Conservation (phyloP, 2,113 vertebrate species). For the Rhipidura dahli region DNA sequence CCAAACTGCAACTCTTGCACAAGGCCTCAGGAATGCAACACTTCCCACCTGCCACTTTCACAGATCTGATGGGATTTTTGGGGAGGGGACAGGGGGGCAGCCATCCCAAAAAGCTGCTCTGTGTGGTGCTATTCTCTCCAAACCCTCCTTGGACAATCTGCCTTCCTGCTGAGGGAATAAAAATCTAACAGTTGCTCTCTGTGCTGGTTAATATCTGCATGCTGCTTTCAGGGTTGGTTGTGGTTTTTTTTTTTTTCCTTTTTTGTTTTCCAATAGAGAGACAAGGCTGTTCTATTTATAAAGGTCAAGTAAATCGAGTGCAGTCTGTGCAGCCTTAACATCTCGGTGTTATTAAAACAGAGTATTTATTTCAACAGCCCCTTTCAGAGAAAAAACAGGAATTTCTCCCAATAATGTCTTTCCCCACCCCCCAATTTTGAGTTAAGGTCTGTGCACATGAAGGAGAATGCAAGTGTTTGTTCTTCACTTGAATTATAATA, state of each 20-base stretch:
- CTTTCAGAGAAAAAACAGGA: neutral
- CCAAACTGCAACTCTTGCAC: neutral
- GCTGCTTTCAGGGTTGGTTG: neutral
- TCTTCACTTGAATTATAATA: neutral
- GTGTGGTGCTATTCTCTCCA: neutral
- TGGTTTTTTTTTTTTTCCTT: neutral
- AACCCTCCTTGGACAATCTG: neutral
- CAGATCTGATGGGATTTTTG: neutral
- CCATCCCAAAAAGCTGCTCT: neutral
- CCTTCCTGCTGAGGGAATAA: neutral
- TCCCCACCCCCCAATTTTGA: neutral
- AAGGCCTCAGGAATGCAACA: neutral
- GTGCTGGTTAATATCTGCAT: neutral
- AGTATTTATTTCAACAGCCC: constrained; percentile 9
- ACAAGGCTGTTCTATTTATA: constrained; percentile 9
- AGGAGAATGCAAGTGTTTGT: neutral
- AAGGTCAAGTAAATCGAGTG: constrained; percentile 16
- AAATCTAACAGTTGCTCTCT: neutral
- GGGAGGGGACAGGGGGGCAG: neutral
- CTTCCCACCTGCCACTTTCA: neutral
- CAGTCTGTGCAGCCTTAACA: neutral
- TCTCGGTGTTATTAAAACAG: neutral
- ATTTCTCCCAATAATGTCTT: neutral
- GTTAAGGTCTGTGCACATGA: neutral
- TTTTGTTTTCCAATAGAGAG: neutral